Conservation (phyloP, 37 sponge, comb jelly and placozoan genomes). For the Crambe crambe region DNA sequence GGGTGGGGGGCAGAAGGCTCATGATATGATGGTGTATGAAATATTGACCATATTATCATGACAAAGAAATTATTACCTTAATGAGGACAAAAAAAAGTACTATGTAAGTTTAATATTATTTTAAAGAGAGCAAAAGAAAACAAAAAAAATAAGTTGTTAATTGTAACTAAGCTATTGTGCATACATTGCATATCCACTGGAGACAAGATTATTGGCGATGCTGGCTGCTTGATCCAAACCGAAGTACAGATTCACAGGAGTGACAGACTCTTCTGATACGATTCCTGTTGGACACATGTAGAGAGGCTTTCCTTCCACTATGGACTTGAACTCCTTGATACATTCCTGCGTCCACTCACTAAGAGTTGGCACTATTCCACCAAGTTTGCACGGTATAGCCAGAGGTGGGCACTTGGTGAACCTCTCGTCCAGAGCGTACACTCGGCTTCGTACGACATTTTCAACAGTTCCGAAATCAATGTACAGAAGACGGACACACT, state of each 20-base stretch:
- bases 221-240: background rate
- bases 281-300: background rate
- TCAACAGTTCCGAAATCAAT: conserved; percentile 63
- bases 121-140: too few species aligned
- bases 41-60: too few species aligned
- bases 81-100: too few species aligned
- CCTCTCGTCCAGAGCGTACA: background rate
- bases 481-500: conserved; percentile 14
- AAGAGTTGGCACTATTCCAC: background rate
- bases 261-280: background rate
- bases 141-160: too few species aligned
- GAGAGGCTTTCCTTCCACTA: background rate
- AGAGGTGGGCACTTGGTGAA: conserved; percentile 10
- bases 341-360: background rate
- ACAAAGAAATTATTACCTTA: too few species aligned
- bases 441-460: background rate
- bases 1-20: too few species aligned
- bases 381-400: conserved; percentile 26
- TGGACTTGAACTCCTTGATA: background rate
- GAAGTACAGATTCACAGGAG: background rate
- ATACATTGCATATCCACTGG: background rate
- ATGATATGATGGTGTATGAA: too few species aligned
- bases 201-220: background rate
- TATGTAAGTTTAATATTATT: too few species aligned
- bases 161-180: too few species aligned